Conservation (phyloP, 2,797 vertebrate species). For the Crenichthys baileyi region DNA sequence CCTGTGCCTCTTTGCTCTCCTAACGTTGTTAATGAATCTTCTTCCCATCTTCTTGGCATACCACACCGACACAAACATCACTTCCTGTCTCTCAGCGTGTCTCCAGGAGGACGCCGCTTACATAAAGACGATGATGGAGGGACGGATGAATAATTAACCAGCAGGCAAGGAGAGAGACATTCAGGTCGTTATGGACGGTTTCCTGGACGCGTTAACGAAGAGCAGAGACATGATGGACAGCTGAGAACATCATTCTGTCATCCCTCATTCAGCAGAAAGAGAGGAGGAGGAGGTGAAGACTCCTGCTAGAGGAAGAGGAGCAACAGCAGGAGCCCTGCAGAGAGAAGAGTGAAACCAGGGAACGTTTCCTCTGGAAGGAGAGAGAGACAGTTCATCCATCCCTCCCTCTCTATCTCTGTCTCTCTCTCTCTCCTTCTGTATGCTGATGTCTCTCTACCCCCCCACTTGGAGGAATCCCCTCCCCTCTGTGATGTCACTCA, state of each 20-base stretch:
- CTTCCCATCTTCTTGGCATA: slow-evolving; percentile 80
- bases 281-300: background rate
- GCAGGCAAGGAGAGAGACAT: background rate
- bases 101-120: slow-evolving; percentile 40
- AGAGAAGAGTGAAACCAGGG: background rate
- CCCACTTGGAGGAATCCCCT: slow-evolving; percentile 65
- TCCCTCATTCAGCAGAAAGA: slow-evolving; percentile 22
- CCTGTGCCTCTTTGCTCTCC: slow-evolving; percentile 70
- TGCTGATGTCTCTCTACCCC: background rate
- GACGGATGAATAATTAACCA: slow-evolving; percentile 54
- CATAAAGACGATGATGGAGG: slow-evolving; percentile 53
- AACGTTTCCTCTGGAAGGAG: slow-evolving; percentile 9
- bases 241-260: slow-evolving; percentile 28
- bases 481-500: slow-evolving; percentile 66
- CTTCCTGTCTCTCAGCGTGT: slow-evolving; percentile 43
- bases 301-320: slow-evolving; percentile 11
- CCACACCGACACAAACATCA: slow-evolving; percentile 83
- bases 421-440: background rate
- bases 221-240: slow-evolving; percentile 45
- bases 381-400: slow-evolving; percentile 25
- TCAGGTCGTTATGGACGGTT: slow-evolving; percentile 14
- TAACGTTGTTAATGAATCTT: slow-evolving; percentile 77
- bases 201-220: slow-evolving; percentile 29
- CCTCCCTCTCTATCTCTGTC: slow-evolving; percentile 2
- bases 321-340: slow-evolving; percentile 9